Evolutionary conservation across 2,797 vertebrate species (phyloP).

Genomic region (Crocidura indochinensis): DNA sequence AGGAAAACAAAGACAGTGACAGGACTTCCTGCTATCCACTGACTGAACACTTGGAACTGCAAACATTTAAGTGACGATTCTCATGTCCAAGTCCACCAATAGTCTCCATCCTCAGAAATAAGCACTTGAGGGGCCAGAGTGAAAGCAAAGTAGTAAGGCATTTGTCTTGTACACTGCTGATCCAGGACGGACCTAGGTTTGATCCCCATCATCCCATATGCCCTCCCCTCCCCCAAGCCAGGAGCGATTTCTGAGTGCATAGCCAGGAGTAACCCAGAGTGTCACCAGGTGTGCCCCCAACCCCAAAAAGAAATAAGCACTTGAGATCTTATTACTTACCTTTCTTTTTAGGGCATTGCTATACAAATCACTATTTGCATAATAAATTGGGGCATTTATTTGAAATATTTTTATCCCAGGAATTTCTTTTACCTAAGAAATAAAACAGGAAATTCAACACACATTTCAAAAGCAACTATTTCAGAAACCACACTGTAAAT

Average conservation of each 20-base stretch:
- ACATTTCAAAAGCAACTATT: not conserved
- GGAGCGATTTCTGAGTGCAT: too few relatives aligned
- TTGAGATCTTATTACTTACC: conserved; percentile 89
- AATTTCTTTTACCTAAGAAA: conserved; percentile 94
- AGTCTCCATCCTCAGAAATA: not conserved
- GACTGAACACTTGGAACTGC: not conserved
- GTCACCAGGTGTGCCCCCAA: not conserved
- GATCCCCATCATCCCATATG: too few relatives aligned
- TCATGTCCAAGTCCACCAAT: not conserved
- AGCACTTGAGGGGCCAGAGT: not conserved
- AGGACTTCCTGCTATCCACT: not conserved
- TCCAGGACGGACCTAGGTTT: too few relatives aligned
- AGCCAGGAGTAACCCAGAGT: too few relatives aligned
- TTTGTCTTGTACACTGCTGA: too few relatives aligned
- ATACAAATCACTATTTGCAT: conserved; percentile 97
- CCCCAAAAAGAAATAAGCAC: not conserved
- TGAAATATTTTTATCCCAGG: conserved; percentile 99
- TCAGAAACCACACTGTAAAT: conserved; percentile 60
- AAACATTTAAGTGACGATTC: not conserved
- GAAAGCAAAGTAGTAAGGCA: too few relatives aligned
- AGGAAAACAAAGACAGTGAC: not conserved
- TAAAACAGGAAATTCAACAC: conserved; percentile 70
- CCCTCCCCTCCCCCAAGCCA: too few relatives aligned
- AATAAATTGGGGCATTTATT: conserved; percentile 96
- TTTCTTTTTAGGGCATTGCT: conserved; percentile 94